Evolutionary conservation across 2,888 invertebrate species (phyloP), one percentile per base, ranked within the genome.

Genomic region (Limenitis camilla): DNA sequence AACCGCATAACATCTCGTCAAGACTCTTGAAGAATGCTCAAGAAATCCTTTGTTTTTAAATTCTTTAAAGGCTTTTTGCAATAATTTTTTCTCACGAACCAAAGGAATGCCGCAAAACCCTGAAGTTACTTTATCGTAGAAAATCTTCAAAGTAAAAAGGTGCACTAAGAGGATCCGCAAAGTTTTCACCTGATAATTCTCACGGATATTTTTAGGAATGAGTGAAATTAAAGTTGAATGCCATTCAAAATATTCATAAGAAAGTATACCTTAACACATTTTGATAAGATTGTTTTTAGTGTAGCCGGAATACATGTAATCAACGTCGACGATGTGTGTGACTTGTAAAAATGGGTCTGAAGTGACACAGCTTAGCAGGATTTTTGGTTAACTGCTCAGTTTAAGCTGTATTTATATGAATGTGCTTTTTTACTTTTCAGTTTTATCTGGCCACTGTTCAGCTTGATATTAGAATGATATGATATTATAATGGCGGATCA

Each of bases 91-190:
- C 11, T 31, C n/a, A 29, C 40, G 33, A 44, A 47, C 41, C 48
- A 42, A 58, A 53, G 50, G 33, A 58, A 58, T 41, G 61, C 64
- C 62, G 61, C 64, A 46, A 58, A 59, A 52, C 53, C 49, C 61
- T 66, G 62, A 65, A 62, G 66, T 72, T 71, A 68, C 69, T 72
- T 70, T 60, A 60, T 51, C 63, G 56, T 57, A 57, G 61, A 65
- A 57, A 71, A 72, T 71, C 72, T 74, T 71, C 61, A 65, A 73
- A 72, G 72, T 62, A 63, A 69, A 75, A 75, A 73, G 71, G 58
- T 59, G 53, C 42, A 56, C 57, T 56, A 57, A 57, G 55, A 58
- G 55, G 59, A 58, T 55, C 52, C 54, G 55, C 58, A 52, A 53
- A 52, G 54, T 52, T 51, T 49, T 47, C 64, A 65, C 58, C 62